Percentiles rank a stretch among this genome's conserved stretches.
These are phyloP conservation scores for Pogonocichla stellata DNA, from an alignment of 2,113 vertebrate genomes.

Conservation along the genomic window DNA sequence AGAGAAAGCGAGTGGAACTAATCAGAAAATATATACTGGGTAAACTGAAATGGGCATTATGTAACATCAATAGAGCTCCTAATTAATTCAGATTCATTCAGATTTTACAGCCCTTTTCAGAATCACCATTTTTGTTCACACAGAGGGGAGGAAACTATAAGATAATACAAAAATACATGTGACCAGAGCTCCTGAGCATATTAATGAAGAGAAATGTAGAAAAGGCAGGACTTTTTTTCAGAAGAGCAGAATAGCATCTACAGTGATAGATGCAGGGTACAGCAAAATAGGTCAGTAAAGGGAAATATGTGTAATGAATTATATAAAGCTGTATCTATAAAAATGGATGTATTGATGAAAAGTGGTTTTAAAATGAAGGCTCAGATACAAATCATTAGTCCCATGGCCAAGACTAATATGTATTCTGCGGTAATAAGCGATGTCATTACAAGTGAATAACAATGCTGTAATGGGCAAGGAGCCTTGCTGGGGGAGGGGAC, in stretches of 20 bases:
- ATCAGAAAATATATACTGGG: background rate
- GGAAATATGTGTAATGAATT: slow-evolving; percentile 54
- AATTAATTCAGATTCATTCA: slow-evolving; percentile 52
- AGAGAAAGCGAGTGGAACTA: background rate
- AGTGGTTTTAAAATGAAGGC: slow-evolving; percentile 59
- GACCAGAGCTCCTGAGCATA: slow-evolving; percentile 15
- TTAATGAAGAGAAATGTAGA: slow-evolving; percentile 43
- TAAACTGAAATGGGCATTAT: background rate
- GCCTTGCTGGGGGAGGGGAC: slow-evolving; percentile 6
- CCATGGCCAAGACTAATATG: slow-evolving; percentile 54
- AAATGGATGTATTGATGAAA: slow-evolving; percentile 57
- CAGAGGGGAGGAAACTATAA: slow-evolving; percentile 9
- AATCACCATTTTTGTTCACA: slow-evolving; percentile 25
- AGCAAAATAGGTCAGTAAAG: slow-evolving; percentile 69
- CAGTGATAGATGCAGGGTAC: slow-evolving; percentile 47
- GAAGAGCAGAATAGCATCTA: slow-evolving; percentile 18
- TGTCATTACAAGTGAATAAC: slow-evolving; percentile 58
- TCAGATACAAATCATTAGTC: slow-evolving; percentile 63
- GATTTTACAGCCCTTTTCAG: slow-evolving; percentile 9
- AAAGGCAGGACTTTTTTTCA: slow-evolving; percentile 22
- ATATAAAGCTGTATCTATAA: slow-evolving; percentile 52
- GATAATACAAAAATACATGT: slow-evolving; percentile 14
- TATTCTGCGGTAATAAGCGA: slow-evolving; percentile 51
- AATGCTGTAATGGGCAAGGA: slow-evolving; percentile 24
- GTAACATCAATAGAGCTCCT: slow-evolving; percentile 13